Conservation (phyloP, 2,113 vertebrate species). For the Gnathonemus longibarbis region DNA sequence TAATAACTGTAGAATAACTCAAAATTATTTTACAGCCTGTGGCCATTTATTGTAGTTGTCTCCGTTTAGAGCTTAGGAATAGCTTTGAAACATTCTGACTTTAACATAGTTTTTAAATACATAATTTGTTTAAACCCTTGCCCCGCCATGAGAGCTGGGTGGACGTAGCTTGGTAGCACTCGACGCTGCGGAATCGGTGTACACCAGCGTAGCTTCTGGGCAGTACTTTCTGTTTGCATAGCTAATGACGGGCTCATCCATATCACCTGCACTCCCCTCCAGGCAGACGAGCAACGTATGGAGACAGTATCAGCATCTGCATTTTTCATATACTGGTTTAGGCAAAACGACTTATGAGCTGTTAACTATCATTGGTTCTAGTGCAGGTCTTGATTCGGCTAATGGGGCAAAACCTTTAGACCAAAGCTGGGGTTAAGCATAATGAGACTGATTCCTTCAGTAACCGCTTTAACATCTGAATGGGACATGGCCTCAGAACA, state of each 20-base stretch:
- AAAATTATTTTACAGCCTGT: neutral
- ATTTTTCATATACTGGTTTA: neutral
- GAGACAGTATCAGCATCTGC: neutral
- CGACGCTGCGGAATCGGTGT: neutral
- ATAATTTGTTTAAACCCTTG: neutral
- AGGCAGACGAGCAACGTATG: neutral
- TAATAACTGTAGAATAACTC: neutral
- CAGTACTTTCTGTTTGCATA: neutral
- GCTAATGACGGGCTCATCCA: neutral
- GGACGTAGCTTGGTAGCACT: neutral
- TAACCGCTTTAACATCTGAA: neutral
- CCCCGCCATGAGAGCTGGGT: neutral
- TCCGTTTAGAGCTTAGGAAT: neutral
- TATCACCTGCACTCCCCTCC: neutral
- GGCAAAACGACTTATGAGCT: neutral
- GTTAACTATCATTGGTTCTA: neutral
- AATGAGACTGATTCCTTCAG: conserved; percentile 7
- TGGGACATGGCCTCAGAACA: neutral
- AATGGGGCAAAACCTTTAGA: conserved; percentile 17
- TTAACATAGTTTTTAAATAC: neutral
- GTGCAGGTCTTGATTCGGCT: conserved; percentile 16
- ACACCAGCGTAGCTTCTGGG: neutral
- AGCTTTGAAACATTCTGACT: neutral
- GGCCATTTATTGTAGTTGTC: neutral
- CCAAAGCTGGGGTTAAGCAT: neutral